Base-by-base conservation (phyloP, 2,113 vertebrate species). In the Variabilichromis moorii region DNA sequence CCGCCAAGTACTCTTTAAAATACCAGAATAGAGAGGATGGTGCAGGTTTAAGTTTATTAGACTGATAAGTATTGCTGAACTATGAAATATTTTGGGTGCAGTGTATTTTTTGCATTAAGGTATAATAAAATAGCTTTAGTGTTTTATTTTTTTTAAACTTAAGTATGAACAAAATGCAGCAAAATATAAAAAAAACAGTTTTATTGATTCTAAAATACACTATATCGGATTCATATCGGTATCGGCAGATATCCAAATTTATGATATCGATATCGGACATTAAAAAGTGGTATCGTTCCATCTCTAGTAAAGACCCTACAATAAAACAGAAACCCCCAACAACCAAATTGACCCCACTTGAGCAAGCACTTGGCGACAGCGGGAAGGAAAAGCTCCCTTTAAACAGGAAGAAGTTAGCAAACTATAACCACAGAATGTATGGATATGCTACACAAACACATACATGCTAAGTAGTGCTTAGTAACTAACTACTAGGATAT, bases 211-310 rank as follows among this genome's bases (percentile, higher is more conserved):
- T 6, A 61, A 31, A 31, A 61, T 2, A 17, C 57, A 17, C 57
- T 61, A 61, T 31, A 31, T 61, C 5, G 0, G 14, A 61, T 31
- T 61, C 14, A 61, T 31, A 61, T 61, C 0, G 0, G 57, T 6
- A 61, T 61, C 2, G 0, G 26, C 2, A 61, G 57, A 33, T 61
- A 61, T 31, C 57, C 57, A 61, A 61, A 33, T 31, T 17, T 57
- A 57, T 24, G 53, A 24, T 16, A 16, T 61, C 1, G 14, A 0
- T 2, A 61, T 61, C 1, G 0, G 57, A 61, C 3, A 61, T 61
- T 17, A 1, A 59, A 59, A 59, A 59, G 55, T 28, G 0, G 55
- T 0, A 0, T 28, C 2, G 0, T 59, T 16, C 55, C 55, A 31
- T 31, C 26, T 31, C 13, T 31, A 59, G 31, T 66, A 66, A 66